Evolutionary conservation across 2,113 vertebrate genomes (phyloP).

Genomic region (Boulengeromyrus knoepffleri): DNA sequence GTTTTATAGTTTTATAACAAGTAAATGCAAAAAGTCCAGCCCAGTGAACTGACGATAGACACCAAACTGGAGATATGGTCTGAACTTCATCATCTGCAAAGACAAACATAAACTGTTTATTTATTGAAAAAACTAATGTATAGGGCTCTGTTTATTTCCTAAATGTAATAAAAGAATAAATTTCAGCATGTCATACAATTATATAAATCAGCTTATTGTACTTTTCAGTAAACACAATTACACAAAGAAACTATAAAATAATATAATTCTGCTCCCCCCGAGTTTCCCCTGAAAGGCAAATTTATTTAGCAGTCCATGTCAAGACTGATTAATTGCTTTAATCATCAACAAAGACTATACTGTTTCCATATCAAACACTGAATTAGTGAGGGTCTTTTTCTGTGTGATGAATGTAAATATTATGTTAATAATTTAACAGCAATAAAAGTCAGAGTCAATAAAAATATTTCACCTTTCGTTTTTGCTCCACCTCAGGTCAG

Average conservation of each 20-base stretch:
- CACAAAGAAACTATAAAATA: not conserved
- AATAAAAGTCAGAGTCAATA: slow-evolving; percentile 5
- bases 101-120: not conserved
- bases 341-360: not conserved
- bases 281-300: not conserved
- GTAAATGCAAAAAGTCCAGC: not conserved
- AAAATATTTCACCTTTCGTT: not conserved
- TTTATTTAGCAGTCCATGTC: not conserved
- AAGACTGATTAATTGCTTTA: not conserved
- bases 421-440: slow-evolving; percentile 3
- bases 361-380: slow-evolving; percentile 5
- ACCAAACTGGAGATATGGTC: not conserved
- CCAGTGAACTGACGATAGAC: not conserved
- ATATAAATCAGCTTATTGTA: not conserved
- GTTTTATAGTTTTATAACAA: not conserved
- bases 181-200: not conserved
- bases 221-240: not conserved
- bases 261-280: not conserved
- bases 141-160: not conserved
- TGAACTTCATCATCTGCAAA: not conserved
- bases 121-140: not conserved
- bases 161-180: not conserved
- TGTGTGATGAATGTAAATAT: not conserved
- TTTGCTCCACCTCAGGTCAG: not conserved
- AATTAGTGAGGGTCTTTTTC: not conserved